Evolutionary conservation across 1,140 invertebrate genomes (phyloP), one percentile per base, ranked within the genome.

Genomic region (Drosophila murphyi): DNA sequence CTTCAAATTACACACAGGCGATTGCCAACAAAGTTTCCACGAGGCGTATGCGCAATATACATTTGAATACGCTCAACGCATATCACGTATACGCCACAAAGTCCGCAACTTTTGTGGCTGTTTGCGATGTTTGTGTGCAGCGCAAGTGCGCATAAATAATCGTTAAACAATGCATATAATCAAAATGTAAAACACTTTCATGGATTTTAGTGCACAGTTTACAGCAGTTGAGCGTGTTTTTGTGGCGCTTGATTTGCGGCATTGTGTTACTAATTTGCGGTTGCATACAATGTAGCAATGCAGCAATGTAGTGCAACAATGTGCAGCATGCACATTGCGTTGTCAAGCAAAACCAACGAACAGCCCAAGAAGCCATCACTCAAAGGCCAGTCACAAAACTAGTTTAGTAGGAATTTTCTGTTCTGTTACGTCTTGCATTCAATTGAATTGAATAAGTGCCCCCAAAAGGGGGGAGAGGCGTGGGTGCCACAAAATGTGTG

Each of bases 361-460:
- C 55, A 59, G 39, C 54, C 32, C 34, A 12, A 55, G 12, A 56
- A 57, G 50, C 50, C 54, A 48, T 43, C 39, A 29, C 29, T 55
- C 48, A 63, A 57, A 50, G 4, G 37, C 50, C 68, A 56, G 39
- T 51, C 32, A 7, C 60, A 72, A 78, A 88, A 88, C 83, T 88
- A 88, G 83, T 88, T 88, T 88, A 88, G 83, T 88, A 89, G 83
- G 83, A 83, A 88, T 82, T 78, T 51, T 43, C 2, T 43, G 32
- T 52, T 28, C 52, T 57, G 82, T 86, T 85, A 85, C 82, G 82
- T 85, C 20, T 20, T 78, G 72, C 83, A 72, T 39, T 74, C 76
- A 87, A 87, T 87, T 83, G 80, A 87, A 87, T 87, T 83, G 80
- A 87, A 83, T 87, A 87, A 87, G 76, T 87, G 69, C 31, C 32